phyloP scores from a whole-genome alignment of 2,113 vertebrate species.

The Tragulus kanchil region DNA sequence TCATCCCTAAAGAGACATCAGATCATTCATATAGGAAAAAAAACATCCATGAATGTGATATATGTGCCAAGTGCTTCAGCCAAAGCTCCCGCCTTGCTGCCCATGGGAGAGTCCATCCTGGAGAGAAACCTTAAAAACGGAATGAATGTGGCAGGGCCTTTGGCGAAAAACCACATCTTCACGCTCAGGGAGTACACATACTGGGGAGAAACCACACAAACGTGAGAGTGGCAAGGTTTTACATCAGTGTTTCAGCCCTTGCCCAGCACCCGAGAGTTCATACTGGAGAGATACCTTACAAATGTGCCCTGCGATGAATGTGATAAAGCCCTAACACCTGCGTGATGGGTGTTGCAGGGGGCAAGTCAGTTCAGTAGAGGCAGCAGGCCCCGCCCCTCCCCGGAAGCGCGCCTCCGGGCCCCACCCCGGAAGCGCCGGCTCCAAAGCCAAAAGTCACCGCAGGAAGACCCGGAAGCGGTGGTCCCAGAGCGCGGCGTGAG shows the following conservation, averaged over 20 bases:
- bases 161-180: not conserved
- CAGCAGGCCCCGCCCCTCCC: not conserved
- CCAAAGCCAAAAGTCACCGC: fast-evolving
- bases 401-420: not conserved
- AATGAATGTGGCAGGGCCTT: not conserved
- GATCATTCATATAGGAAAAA: constrained; percentile 64
- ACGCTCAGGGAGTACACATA: not conserved
- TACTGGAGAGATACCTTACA: not conserved
- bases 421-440: not conserved
- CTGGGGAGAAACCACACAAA: not conserved
- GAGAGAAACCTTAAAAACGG: not conserved
- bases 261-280: not conserved
- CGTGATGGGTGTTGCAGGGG: not conserved
- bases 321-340: not conserved
- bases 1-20: constrained; percentile 65
- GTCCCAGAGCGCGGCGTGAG: too few relatives aligned
- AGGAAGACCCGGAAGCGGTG: not conserved
- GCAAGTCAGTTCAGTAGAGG: not conserved
- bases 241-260: not conserved
- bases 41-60: constrained; percentile 24
- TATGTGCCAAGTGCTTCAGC: constrained; percentile 21
- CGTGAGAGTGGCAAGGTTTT: not conserved
- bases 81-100: not conserved
- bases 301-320: not conserved
- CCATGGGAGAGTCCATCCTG: not conserved